These are phyloP conservation scores for Chelon labrosus DNA, from an alignment of 2,797 vertebrate genomes.

Conservation along the genomic window DNA sequence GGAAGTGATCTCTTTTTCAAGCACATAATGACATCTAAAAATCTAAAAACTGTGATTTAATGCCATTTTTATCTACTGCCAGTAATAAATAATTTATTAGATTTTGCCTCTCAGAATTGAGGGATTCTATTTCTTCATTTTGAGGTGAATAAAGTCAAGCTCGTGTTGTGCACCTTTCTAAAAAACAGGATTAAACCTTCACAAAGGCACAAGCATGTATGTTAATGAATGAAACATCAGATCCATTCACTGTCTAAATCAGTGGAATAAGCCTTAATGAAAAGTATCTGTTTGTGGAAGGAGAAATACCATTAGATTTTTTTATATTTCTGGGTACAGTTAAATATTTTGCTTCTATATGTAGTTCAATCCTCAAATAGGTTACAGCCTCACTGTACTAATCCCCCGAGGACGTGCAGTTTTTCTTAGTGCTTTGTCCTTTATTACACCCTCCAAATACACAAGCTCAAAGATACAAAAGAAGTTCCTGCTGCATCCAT, in stretches of 20 bases:
- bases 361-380: neutral
- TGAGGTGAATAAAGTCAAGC: conserved; percentile 10
- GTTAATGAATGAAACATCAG: neutral
- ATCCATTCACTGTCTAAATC: neutral
- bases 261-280: no score
- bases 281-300: neutral
- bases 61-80: neutral
- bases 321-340: neutral
- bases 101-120: conserved; percentile 8
- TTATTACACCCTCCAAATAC: conserved; percentile 36
- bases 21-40: conserved; percentile 2
- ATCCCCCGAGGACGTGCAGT: conserved; percentile 16
- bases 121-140: conserved; percentile 16
- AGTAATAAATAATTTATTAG: conserved; percentile 3
- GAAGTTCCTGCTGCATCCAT: conserved; percentile 18
- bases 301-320: neutral
- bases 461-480: conserved; percentile 17
- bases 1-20: neutral
- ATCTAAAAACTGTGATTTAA: neutral
- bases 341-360: conserved; percentile 5
- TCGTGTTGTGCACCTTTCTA: neutral
- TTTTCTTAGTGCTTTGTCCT: conserved; percentile 38
- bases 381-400: conserved; percentile 21
- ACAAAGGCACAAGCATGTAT: neutral
- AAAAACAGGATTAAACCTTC: neutral